phyloP scores from a whole-genome alignment of 2,113 vertebrate species.

The Dicrurus megarhynchus region DNA sequence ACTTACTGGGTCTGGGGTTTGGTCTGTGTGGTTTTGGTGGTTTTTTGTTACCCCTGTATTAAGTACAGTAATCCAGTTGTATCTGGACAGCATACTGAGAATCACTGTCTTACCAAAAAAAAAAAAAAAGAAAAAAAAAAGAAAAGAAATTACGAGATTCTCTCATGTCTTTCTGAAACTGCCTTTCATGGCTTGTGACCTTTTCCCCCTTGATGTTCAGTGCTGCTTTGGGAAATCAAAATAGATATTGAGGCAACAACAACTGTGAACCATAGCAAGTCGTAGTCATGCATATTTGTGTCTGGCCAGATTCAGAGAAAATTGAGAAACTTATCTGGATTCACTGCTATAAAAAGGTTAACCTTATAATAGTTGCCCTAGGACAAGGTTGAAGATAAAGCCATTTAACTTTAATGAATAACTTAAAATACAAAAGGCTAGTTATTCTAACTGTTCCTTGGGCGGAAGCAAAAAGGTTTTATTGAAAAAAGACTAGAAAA shows the following conservation, averaged over 20 bases:
- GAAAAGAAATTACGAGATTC: neutral
- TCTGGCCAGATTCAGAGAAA: neutral
- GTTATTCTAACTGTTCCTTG: neutral
- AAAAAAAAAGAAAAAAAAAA: no score
- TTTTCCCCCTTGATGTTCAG: neutral
- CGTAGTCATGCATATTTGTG: neutral
- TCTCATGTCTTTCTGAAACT: neutral
- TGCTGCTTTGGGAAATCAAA: neutral
- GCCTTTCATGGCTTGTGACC: neutral
- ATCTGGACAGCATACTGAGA: neutral
- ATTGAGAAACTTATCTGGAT: conserved; percentile 11
- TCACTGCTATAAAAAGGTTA: conserved; percentile 17
- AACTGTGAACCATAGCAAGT: neutral
- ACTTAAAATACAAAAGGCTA: conserved; percentile 35
- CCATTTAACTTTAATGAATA: conserved; percentile 58
- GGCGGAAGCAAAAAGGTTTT: neutral
- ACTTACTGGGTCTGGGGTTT: neutral
- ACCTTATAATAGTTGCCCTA: conserved; percentile 33
- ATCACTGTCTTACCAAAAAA: neutral
- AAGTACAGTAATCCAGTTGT: neutral
- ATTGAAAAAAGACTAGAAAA: neutral
- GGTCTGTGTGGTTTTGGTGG: neutral
- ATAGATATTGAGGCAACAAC: neutral
- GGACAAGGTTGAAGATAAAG: conserved; percentile 37
- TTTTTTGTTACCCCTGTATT: neutral